Percentiles rank a stretch among this genome's conserved stretches.
Conservation (phyloP, 2,113 vertebrate genomes). For the Muscicapa adusta region DNA sequence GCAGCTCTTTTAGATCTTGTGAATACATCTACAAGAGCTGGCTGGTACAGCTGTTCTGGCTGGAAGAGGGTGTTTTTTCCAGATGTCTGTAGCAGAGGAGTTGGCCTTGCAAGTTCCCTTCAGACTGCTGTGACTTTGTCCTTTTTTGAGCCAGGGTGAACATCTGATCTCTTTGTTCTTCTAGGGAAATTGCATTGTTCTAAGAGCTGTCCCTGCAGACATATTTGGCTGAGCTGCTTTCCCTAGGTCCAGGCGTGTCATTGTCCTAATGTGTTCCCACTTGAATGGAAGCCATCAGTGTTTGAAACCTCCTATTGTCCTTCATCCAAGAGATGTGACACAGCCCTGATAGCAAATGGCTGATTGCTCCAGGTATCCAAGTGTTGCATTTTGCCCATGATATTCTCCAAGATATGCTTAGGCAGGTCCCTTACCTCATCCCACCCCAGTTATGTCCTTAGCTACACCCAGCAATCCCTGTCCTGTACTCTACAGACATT, state of each 20-base stretch:
- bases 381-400: not conserved
- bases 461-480: not conserved
- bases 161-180: slow-evolving; percentile 29
- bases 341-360: not conserved
- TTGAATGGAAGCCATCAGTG: slow-evolving; percentile 27
- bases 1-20: not conserved
- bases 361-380: not conserved
- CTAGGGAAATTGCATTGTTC: slow-evolving; percentile 49
- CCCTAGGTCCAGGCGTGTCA: not conserved
- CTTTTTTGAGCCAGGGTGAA: not conserved
- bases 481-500: not conserved
- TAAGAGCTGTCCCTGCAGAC: slow-evolving; percentile 23
- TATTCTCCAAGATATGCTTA: not conserved
- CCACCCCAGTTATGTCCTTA: not conserved
- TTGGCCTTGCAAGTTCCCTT: not conserved
- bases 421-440: not conserved
- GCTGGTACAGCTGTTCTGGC: not conserved
- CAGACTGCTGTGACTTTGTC: not conserved
- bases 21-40: not conserved
- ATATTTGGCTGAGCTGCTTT: slow-evolving; percentile 38
- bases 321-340: not conserved
- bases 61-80: not conserved
- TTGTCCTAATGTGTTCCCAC: slow-evolving; percentile 4
- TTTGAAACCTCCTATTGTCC: not conserved
- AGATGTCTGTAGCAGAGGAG: not conserved